Evolutionary conservation across 2,888 invertebrate genomes (phyloP).

Genomic region (Microplitis manilae): DNA sequence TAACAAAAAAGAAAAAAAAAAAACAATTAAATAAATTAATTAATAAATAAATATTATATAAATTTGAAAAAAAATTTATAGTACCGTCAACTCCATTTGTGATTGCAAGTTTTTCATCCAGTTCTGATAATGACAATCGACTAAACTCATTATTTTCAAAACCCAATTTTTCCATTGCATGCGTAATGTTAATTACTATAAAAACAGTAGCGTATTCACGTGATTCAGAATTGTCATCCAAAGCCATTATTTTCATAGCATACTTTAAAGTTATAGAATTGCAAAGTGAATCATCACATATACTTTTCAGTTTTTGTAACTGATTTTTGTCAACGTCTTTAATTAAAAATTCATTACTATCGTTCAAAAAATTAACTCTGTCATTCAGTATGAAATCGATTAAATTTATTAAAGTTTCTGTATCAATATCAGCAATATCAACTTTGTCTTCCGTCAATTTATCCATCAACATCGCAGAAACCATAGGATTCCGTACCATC

Average conservation of each 20-base stretch:
- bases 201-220: not conserved
- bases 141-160: not conserved
- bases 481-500: not conserved
- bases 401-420: not conserved
- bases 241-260: not conserved
- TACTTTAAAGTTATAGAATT: not conserved
- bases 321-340: not conserved
- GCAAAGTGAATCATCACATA: not conserved
- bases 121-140: not conserved
- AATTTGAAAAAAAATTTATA: too few relatives aligned
- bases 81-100: not conserved
- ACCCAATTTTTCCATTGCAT: not conserved
- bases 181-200: not conserved
- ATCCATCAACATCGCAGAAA: not conserved
- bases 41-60: too few relatives aligned
- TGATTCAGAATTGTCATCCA: not conserved
- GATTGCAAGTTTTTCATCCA: not conserved
- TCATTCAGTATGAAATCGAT: not conserved
- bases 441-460: not conserved
- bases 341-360: not conserved
- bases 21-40: too few relatives aligned
- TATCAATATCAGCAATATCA: not conserved
- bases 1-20: too few relatives aligned
- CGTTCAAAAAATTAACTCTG: not conserved
- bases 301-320: not conserved